A percentile compares a stretch with the other conserved stretches of the same genome.
Conservation (phyloP, 2,888 invertebrate species). For the Euproctis similis region DNA sequence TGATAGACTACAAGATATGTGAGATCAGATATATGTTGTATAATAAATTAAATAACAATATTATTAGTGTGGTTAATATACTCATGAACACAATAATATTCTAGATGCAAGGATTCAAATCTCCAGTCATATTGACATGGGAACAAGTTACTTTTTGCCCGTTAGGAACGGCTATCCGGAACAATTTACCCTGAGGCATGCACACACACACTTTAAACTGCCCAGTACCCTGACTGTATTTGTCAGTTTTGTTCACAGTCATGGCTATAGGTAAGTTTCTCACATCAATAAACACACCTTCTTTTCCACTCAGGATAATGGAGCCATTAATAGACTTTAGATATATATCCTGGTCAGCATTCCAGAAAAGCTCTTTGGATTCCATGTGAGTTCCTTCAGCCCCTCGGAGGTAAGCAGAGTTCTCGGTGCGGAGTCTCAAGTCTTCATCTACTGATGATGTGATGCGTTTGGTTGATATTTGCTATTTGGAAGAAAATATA, state of each 20-base stretch:
- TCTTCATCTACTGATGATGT: slow-evolving; percentile 83
- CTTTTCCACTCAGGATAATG: slow-evolving; percentile 80
- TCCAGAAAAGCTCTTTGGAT: slow-evolving; percentile 81
- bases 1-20: too few relatives aligned
- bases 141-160: slow-evolving; percentile 78
- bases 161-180: slow-evolving; percentile 82
- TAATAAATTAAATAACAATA: too few relatives aligned
- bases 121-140: slow-evolving; percentile 76
- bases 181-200: slow-evolving; percentile 91
- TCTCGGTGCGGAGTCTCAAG: slow-evolving; percentile 80
- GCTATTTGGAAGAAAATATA: slow-evolving; percentile 33
- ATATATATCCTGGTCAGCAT: slow-evolving; percentile 86
- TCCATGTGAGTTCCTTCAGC: slow-evolving; percentile 87
- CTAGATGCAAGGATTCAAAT: slow-evolving; percentile 79
- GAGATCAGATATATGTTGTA: too few relatives aligned
- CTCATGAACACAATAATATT: too few relatives aligned
- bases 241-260: slow-evolving; percentile 46
- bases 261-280: slow-evolving; percentile 81
- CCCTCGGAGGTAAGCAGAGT: slow-evolving; percentile 81
- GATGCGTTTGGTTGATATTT: slow-evolving; percentile 82
- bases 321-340: slow-evolving; percentile 86
- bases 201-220: slow-evolving; percentile 94
- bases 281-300: slow-evolving; percentile 83
- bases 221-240: slow-evolving; percentile 35
- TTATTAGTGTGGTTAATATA: too few relatives aligned